Conservation (phyloP, 2,113 vertebrate genomes). For the Ramphastos sulfuratus region DNA sequence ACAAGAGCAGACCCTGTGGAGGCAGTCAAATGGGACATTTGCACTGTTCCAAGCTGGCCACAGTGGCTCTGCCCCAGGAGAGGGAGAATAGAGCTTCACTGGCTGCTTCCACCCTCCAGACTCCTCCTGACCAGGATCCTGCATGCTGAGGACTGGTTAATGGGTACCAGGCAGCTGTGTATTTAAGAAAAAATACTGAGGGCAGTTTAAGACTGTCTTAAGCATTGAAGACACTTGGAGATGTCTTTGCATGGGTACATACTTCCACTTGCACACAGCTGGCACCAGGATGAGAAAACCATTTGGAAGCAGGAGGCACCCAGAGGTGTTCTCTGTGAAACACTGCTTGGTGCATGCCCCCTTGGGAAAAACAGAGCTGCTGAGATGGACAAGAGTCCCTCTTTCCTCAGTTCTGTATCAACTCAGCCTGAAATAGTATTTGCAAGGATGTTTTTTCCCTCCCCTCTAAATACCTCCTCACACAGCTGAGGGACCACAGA, state of each 20-base stretch:
- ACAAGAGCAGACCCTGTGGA: neutral
- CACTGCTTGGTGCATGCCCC: accelerated
- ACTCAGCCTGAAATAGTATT: neutral
- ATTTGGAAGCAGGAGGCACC: neutral
- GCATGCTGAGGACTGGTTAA: neutral
- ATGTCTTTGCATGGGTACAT: neutral
- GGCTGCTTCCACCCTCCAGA: neutral
- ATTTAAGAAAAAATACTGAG: neutral
- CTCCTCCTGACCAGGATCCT: neutral
- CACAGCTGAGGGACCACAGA: accelerated
- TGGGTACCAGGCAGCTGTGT: neutral
- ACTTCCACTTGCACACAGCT: neutral
- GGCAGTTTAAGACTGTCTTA: neutral
- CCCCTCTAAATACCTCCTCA: neutral
- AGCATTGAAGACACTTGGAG: neutral
- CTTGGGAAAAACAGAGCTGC: neutral
- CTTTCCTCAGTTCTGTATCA: neutral
- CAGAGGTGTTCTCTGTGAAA: neutral
- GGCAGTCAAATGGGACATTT: neutral
- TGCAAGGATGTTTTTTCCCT: neutral
- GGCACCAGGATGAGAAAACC: neutral
- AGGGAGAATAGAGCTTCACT: accelerated
- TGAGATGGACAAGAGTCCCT: neutral
- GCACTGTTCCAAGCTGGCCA: neutral
- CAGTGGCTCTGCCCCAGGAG: neutral